A percentile compares a stretch with the other conserved stretches of the same genome.
phyloP scores from a whole-genome alignment of 2,113 vertebrate genomes.

The Protomyctophum bolini region DNA sequence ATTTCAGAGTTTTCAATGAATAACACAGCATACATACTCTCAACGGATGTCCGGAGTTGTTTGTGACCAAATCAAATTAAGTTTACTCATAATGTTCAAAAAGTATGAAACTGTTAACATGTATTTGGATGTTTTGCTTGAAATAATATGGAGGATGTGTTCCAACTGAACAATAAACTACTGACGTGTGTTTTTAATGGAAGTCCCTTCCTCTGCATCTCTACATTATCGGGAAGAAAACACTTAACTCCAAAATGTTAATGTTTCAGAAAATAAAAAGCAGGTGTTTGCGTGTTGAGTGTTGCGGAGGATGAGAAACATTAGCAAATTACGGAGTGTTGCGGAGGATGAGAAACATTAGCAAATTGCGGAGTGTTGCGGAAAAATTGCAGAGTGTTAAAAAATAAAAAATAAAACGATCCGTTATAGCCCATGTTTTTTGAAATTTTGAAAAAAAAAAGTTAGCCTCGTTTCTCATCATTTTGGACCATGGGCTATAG shows the following conservation, averaged over 20 bases:
- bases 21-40: conserved; percentile 23
- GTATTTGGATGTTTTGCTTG: conserved; percentile 50
- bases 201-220: not conserved
- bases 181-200: conserved; percentile 66
- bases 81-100: conserved; percentile 48
- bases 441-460: no score
- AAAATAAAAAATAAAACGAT: no score
- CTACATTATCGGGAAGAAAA: not conserved
- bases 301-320: no score
- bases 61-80: conserved; percentile 33
- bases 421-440: no score
- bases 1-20: conserved; percentile 52
- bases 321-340: no score
- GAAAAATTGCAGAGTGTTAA: no score
- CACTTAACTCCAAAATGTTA: not conserved
- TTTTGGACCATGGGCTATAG: no score
- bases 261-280: no score
- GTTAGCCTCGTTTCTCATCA: no score
- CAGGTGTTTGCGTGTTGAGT: no score
- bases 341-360: no score
- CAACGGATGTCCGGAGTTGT: conserved; percentile 49
- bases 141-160: conserved; percentile 66
- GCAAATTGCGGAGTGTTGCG: no score
- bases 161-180: conserved; percentile 69
- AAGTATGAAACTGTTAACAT: conserved; percentile 43